phyloP scores from a whole-genome alignment of 2,113 vertebrate genomes.

The Sorex fumeus region DNA sequence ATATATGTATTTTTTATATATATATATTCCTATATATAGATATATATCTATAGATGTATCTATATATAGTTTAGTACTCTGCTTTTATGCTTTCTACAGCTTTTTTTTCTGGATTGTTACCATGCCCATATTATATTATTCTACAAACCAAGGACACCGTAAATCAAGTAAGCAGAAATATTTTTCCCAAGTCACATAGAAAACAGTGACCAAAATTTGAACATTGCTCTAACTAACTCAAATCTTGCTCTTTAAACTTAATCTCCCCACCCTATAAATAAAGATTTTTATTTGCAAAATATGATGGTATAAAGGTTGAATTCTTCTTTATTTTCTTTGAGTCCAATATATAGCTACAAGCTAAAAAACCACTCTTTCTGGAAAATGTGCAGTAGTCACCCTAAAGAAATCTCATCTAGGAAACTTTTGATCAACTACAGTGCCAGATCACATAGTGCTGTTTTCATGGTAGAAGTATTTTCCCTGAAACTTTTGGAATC shows the following conservation, averaged over 20 bases:
- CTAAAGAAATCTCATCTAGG: not conserved
- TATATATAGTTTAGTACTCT: too few relatives aligned
- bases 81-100: not conserved
- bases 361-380: slow-evolving; percentile 31
- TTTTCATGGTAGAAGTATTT: not conserved
- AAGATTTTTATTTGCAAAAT: slow-evolving; percentile 42
- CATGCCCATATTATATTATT: not conserved
- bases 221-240: not conserved
- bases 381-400: not conserved
- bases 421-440: not conserved
- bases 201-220: slow-evolving; percentile 5
- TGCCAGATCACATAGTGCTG: not conserved
- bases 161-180: slow-evolving; percentile 1
- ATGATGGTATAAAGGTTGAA: slow-evolving; percentile 11
- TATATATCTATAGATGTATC: too few relatives aligned
- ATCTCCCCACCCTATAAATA: slow-evolving; percentile 25
- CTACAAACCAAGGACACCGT: not conserved
- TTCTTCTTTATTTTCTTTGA: not conserved
- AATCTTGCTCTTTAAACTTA: not conserved
- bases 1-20: too few relatives aligned
- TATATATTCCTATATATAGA: too few relatives aligned
- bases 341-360: slow-evolving; percentile 14
- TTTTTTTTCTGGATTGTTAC: not conserved
- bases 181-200: not conserved
- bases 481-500: not conserved